Percentiles rank a stretch among this genome's conserved stretches.
These are phyloP conservation scores for Platycheirus rosarum DNA, from an alignment of 2,888 invertebrate species.

Conservation along the genomic window DNA sequence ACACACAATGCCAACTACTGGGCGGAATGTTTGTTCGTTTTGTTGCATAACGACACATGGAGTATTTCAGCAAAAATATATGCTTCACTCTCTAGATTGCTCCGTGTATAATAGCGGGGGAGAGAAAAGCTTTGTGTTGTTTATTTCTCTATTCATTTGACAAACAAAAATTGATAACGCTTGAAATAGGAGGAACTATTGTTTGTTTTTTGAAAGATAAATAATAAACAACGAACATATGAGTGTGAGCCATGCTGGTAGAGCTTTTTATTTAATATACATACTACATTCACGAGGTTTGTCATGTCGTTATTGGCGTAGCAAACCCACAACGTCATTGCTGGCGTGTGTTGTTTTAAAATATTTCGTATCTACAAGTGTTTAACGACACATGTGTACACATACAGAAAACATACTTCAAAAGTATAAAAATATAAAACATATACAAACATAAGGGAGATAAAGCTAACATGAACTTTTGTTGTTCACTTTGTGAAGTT, in stretches of 20 bases:
- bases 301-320: slow-evolving; percentile 52
- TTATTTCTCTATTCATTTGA: slow-evolving; percentile 15
- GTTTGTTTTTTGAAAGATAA: slow-evolving; percentile 7
- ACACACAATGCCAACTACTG: slow-evolving; percentile 53
- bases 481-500: slow-evolving; percentile 21
- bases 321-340: slow-evolving; percentile 52
- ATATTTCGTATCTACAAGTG: slow-evolving; percentile 65
- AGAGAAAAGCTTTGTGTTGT: slow-evolving; percentile 36
- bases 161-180: not conserved
- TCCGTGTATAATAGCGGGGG: slow-evolving; percentile 3
- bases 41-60: slow-evolving; percentile 61
- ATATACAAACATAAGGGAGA: slow-evolving; percentile 23
- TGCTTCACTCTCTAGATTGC: slow-evolving; percentile 12
- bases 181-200: not conserved
- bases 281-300: slow-evolving; percentile 20
- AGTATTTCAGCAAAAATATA: slow-evolving; percentile 43
- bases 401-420: slow-evolving; percentile 23
- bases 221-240: slow-evolving; percentile 44
- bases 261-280: slow-evolving; percentile 39
- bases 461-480: slow-evolving; percentile 26
- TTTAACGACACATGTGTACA: slow-evolving; percentile 41
- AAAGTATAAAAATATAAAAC: slow-evolving; percentile 28
- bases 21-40: slow-evolving; percentile 44
- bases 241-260: slow-evolving; percentile 36
- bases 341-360: slow-evolving; percentile 58